These are phyloP conservation scores for Syrphus vitripennis DNA, from an alignment of 2,888 invertebrate species.

Conservation along the genomic window DNA sequence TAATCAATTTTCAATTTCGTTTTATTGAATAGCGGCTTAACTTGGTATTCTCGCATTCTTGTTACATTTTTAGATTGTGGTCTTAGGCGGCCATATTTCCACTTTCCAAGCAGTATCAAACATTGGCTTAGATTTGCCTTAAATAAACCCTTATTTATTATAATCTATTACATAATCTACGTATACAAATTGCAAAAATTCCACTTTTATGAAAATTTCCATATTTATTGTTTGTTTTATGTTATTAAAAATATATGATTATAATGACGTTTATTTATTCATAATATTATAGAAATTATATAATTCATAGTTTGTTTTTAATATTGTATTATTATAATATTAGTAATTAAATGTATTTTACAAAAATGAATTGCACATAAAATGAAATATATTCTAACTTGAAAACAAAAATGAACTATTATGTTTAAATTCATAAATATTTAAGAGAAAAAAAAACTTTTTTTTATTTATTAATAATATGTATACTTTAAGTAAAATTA, in stretches of 20 bases:
- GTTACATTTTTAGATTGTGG: too few relatives aligned
- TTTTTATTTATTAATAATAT: conserved; percentile 10
- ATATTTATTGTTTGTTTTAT: neutral
- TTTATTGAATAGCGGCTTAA: too few relatives aligned
- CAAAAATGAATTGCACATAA: conserved; percentile 69
- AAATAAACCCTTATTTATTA: conserved; percentile 45
- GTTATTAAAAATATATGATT: neutral
- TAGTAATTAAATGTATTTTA: conserved; percentile 61
- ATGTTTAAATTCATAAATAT: conserved; percentile 63
- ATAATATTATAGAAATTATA: conserved; percentile 41
- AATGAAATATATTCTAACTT: conserved; percentile 45
- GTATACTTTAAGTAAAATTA: conserved; percentile 25
- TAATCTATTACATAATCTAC: conserved; percentile 9
- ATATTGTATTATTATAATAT: conserved; percentile 34
- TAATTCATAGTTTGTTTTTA: conserved; percentile 59
- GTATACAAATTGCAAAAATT: conserved; percentile 64
- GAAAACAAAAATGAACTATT: conserved; percentile 44
- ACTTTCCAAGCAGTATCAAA: too few relatives aligned
- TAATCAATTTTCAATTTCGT: too few relatives aligned
- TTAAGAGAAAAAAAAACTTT: conserved; percentile 12
- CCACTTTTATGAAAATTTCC: conserved; percentile 26
- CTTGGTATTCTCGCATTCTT: too few relatives aligned
- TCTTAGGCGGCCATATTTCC: too few relatives aligned
- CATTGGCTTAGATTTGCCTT: too few relatives aligned
- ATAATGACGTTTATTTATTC: conserved; percentile 8